These are phyloP conservation scores for Eurystomus gularis DNA, from an alignment of 2,113 vertebrate genomes.

Conservation along the genomic window DNA sequence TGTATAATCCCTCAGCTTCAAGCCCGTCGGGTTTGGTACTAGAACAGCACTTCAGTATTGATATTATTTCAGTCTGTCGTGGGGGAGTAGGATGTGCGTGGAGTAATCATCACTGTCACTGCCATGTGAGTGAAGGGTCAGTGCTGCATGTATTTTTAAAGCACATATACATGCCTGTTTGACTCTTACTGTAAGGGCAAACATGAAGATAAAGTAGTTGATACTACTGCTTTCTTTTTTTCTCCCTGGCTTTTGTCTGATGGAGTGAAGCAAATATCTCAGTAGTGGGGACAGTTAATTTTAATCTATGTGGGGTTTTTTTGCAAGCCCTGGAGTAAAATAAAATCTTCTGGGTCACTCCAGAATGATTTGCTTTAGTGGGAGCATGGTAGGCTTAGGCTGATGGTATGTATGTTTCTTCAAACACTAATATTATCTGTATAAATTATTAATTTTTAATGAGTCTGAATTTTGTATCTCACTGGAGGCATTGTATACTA, in stretches of 20 bases:
- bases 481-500: neutral
- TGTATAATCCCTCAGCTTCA: conserved; percentile 3
- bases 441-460: neutral
- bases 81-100: neutral
- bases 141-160: neutral
- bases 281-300: neutral
- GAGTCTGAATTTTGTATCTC: neutral
- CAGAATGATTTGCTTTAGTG: neutral
- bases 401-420: neutral
- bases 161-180: neutral
- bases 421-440: neutral
- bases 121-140: neutral
- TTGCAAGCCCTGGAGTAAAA: neutral
- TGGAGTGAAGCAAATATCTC: neutral
- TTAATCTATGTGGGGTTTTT: neutral
- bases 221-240: neutral
- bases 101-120: neutral
- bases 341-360: neutral
- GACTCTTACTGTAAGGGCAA: neutral
- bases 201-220: neutral
- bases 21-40: neutral
- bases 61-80: neutral
- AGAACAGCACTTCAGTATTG: neutral
- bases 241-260: neutral
- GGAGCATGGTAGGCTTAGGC: neutral